Conservation (phyloP, 2,113 vertebrate genomes). For the Amia ocellicauda region DNA sequence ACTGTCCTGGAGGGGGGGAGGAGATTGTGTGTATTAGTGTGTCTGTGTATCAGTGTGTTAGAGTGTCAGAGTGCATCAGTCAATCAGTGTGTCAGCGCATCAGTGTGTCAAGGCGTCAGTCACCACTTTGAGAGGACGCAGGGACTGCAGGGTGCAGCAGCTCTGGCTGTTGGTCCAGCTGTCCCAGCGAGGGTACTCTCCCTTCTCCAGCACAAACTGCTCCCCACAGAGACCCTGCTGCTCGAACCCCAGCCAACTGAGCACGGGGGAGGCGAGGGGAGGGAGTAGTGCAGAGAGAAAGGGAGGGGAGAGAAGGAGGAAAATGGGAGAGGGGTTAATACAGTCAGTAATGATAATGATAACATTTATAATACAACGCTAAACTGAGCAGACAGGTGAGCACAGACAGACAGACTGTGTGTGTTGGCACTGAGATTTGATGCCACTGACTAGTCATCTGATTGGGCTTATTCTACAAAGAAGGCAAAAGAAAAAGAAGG, state of each 20-base stretch:
- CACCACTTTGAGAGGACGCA: constrained; percentile 80
- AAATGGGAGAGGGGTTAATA: not conserved
- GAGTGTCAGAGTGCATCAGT: not conserved
- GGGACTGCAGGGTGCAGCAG: constrained; percentile 78
- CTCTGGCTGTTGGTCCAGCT: constrained; percentile 87
- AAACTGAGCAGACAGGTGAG: no score
- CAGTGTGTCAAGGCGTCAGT: constrained; percentile 41
- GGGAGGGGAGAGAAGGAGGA: not conserved
- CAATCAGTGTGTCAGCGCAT: not conserved
- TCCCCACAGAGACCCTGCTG: constrained; percentile 73
- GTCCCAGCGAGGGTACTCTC: constrained; percentile 86
- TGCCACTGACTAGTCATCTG: no score
- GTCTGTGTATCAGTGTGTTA: not conserved
- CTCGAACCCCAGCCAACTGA: constrained; percentile 84
- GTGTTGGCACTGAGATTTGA: not conserved
- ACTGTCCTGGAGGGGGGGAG: constrained; percentile 63
- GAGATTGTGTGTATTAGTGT: no score
- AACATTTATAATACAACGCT: no score
- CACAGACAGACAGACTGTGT: not conserved
- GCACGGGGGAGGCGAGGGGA: not conserved
- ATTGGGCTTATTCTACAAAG: no score
- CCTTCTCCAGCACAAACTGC: constrained; percentile 88
- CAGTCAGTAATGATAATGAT: no score
- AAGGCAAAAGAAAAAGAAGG: not conserved
- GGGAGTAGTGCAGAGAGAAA: no score